phyloP scores from a whole-genome alignment of 2,797 vertebrate species.

The Mormyrops boulengeri region DNA sequence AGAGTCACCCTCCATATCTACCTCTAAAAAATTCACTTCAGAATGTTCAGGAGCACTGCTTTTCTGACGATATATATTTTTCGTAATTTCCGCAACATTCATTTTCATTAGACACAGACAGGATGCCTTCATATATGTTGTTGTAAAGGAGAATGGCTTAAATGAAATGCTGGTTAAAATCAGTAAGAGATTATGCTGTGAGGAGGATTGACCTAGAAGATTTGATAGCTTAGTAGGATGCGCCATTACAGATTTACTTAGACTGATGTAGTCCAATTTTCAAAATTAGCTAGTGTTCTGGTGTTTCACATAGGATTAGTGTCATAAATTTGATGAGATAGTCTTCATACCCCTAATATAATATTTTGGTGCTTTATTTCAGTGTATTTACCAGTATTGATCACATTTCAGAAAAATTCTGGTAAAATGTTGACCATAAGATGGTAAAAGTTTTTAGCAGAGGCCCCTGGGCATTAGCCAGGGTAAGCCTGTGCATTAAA shows the following conservation, averaged over 20 bases:
- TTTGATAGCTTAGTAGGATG: conserved; percentile 3
- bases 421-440: background rate
- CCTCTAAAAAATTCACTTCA: background rate
- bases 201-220: conserved; percentile 47
- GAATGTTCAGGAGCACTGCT: background rate
- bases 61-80: background rate
- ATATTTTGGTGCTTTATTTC: background rate
- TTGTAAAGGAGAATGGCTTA: conserved; percentile 38
- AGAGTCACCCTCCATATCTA: background rate
- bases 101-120: background rate
- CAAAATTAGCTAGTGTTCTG: background rate
- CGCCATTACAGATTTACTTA: background rate
- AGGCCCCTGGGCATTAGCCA: background rate
- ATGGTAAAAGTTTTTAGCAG: background rate
- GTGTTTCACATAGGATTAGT: background rate
- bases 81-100: conserved; percentile 28
- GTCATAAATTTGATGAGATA: background rate
- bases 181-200: conserved; percentile 43
- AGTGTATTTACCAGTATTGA: background rate
- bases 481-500: background rate
- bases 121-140: background rate
- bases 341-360: background rate
- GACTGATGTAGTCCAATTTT: background rate
- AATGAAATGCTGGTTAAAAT: conserved; percentile 43
- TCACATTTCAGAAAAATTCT: background rate